Evolutionary conservation across 1,140 invertebrate species (phyloP).

Genomic region (Lepidurus packardi): DNA sequence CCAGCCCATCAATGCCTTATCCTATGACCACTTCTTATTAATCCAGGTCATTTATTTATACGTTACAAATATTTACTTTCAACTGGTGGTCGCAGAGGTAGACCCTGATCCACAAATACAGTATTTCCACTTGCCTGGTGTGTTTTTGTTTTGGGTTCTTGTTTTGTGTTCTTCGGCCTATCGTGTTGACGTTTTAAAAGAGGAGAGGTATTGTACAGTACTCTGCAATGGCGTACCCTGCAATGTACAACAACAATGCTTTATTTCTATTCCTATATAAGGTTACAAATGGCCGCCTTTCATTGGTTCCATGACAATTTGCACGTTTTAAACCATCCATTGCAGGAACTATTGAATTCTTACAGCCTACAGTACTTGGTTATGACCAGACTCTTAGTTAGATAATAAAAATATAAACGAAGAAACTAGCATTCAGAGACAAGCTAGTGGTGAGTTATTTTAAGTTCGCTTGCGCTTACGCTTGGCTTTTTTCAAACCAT

Average conservation of each 20-base stretch:
- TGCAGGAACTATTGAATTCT: neutral
- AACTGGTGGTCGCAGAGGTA: too few relatives aligned
- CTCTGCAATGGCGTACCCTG: too few relatives aligned
- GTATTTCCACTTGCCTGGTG: neutral
- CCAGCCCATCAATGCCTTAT: neutral
- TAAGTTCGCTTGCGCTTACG: conserved; percentile 21
- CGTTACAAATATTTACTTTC: neutral
- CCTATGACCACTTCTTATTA: neutral
- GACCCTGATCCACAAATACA: neutral
- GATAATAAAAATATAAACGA: neutral
- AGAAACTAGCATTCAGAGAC: neutral
- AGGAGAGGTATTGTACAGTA: too few relatives aligned
- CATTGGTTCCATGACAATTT: too few relatives aligned
- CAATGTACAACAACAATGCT: neutral
- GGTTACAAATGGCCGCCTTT: neutral
- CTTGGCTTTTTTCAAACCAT: neutral
- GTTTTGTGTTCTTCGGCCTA: too few relatives aligned
- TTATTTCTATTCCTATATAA: neutral
- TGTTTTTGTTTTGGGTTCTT: too few relatives aligned
- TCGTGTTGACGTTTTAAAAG: too few relatives aligned
- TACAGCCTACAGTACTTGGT: neutral
- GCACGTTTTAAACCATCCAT: too few relatives aligned
- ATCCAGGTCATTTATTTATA: neutral
- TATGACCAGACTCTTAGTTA: neutral
- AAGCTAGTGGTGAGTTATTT: neutral